Percentiles rank a stretch among this genome's conserved stretches.
These are phyloP conservation scores for Troilus luridus DNA, from an alignment of 2,888 invertebrate species.

Conservation along the genomic window DNA sequence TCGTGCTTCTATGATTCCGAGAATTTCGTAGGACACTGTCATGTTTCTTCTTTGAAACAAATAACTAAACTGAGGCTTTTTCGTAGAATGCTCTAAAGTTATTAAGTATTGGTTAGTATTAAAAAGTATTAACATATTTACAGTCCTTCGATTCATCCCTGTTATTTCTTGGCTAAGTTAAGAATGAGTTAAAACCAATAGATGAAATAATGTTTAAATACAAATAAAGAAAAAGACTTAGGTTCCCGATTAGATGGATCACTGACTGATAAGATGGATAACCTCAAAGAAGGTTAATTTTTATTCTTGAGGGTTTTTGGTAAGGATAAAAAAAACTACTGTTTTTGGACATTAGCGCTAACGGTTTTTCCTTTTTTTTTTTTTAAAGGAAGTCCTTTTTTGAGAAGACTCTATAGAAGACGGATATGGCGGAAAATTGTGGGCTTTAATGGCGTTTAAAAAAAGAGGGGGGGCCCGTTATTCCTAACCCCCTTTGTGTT, in stretches of 20 bases:
- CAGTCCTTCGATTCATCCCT: neutral
- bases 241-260: no score
- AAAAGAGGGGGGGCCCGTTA: neutral
- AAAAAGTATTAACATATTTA: no score
- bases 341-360: neutral
- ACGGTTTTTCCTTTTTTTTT: neutral
- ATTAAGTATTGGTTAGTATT: no score
- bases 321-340: neutral
- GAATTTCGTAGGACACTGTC: no score
- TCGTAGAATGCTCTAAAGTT: no score
- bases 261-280: no score
- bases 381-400: constrained; percentile 24
- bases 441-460: neutral
- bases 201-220: no score
- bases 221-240: no score
- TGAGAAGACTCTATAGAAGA: constrained; percentile 4
- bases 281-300: neutral
- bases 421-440: constrained; percentile 26
- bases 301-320: neutral
- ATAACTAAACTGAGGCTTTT: no score
- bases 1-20: no score
- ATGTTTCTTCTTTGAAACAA: no score
- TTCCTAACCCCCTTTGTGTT: neutral
- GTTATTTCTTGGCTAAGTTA: neutral
- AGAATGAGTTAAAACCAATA: no score